These are phyloP conservation scores for Lamellibrachia satsuma DNA, from an alignment of 2,888 invertebrate genomes.

Conservation along the genomic window DNA sequence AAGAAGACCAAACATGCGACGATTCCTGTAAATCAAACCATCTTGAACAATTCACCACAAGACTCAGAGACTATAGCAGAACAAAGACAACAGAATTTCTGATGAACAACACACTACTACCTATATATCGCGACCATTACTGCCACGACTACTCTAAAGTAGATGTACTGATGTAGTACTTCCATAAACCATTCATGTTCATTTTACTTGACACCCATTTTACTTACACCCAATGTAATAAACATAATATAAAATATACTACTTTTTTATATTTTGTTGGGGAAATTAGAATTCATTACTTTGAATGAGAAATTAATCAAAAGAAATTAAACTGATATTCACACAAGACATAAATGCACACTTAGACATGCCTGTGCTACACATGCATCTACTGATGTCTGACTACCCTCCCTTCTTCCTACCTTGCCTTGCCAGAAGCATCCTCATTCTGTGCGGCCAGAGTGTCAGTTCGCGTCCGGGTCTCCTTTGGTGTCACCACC, in stretches of 20 bases:
- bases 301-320: not conserved
- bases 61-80: constrained; percentile 43
- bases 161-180: not conserved
- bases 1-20: constrained; percentile 94
- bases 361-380: not conserved
- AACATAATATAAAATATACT: too few relatives aligned
- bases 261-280: not conserved
- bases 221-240: not conserved
- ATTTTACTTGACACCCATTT: not conserved
- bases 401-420: constrained; percentile 17
- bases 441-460: constrained; percentile 83
- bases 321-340: not conserved
- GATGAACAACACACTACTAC: constrained; percentile 7
- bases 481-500: constrained; percentile 78
- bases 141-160: not conserved
- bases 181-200: not conserved
- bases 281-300: not conserved
- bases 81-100: constrained; percentile 61
- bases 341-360: not conserved
- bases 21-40: constrained; percentile 72
- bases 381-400: not conserved
- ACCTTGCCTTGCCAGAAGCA: constrained; percentile 74
- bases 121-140: not conserved
- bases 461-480: constrained; percentile 83
- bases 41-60: not conserved